phyloP scores from a whole-genome alignment of 2,113 vertebrate genomes.

The Anguilla japonica region DNA sequence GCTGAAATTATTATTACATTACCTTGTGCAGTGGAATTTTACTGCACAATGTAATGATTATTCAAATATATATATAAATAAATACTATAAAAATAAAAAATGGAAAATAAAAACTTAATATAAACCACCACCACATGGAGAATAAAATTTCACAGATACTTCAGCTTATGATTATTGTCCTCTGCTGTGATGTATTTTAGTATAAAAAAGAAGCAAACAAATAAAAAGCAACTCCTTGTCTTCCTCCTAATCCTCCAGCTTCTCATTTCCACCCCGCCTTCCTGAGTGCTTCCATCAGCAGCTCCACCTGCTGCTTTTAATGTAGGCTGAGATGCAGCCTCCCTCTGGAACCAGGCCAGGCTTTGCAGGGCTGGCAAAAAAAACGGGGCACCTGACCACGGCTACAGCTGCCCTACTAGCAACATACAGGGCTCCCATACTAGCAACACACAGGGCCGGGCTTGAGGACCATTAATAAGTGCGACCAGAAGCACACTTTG shows the following conservation, averaged over 20 bases:
- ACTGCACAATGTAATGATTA: not conserved
- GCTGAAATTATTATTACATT: not conserved
- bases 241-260: slow-evolving; percentile 30
- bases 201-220: slow-evolving; percentile 10
- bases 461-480: not conserved
- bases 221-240: slow-evolving; percentile 12
- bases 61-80: not conserved
- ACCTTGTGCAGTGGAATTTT: not conserved
- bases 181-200: slow-evolving; percentile 4
- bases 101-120: not conserved
- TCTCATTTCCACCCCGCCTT: slow-evolving; percentile 36
- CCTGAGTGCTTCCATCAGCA: slow-evolving; percentile 63
- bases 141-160: not conserved
- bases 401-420: not conserved
- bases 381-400: not conserved
- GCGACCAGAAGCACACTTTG: not conserved
- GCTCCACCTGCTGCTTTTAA: slow-evolving; percentile 12
- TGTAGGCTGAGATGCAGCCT: slow-evolving; percentile 1
- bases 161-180: not conserved
- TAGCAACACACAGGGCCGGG: not conserved
- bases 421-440: not conserved
- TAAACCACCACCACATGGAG: not conserved
- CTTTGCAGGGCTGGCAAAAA: not conserved
- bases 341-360: not conserved
- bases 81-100: not conserved